These are phyloP conservation scores for Megalops atlanticus DNA, from an alignment of 2,113 vertebrate species.

Conservation along the genomic window DNA sequence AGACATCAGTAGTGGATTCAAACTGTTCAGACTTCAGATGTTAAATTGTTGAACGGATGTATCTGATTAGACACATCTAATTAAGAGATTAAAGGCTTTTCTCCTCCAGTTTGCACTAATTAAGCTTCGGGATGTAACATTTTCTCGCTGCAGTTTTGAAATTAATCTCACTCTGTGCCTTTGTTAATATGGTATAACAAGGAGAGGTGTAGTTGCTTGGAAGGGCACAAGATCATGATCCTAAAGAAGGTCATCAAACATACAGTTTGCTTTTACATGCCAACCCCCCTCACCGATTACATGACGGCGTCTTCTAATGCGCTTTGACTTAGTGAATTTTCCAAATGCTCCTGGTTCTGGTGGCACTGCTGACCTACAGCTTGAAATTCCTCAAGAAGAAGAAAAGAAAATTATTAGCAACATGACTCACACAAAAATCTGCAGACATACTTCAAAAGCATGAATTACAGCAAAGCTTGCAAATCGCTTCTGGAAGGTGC, in stretches of 20 bases:
- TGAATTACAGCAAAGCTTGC: conserved; percentile 17
- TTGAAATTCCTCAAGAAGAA: neutral
- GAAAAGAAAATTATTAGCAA: neutral
- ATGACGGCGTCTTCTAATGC: neutral
- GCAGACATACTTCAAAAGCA: conserved; percentile 24
- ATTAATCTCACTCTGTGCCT: neutral
- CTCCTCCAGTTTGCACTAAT: conserved; percentile 31
- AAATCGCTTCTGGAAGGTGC: conserved; percentile 6
- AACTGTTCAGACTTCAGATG: conserved; percentile 42
- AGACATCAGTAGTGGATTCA: conserved; percentile 52
- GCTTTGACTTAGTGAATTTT: neutral
- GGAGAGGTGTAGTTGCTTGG: neutral
- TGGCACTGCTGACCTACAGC: neutral
- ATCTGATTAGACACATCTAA: conserved; percentile 43
- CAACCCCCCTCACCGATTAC: neutral
- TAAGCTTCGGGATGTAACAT: conserved; percentile 33
- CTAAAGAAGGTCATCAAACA: neutral
- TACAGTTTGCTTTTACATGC: conserved; percentile 7
- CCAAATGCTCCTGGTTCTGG: neutral
- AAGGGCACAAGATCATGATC: neutral
- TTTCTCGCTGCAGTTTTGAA: neutral
- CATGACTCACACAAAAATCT: neutral
- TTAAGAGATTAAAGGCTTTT: conserved; percentile 47
- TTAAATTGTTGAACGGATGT: conserved; percentile 38
- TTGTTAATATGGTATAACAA: neutral